Evolutionary conservation across 2,113 vertebrate species (phyloP), one percentile per base, ranked within the genome.

Genomic region (Hyperopisus bebe): DNA sequence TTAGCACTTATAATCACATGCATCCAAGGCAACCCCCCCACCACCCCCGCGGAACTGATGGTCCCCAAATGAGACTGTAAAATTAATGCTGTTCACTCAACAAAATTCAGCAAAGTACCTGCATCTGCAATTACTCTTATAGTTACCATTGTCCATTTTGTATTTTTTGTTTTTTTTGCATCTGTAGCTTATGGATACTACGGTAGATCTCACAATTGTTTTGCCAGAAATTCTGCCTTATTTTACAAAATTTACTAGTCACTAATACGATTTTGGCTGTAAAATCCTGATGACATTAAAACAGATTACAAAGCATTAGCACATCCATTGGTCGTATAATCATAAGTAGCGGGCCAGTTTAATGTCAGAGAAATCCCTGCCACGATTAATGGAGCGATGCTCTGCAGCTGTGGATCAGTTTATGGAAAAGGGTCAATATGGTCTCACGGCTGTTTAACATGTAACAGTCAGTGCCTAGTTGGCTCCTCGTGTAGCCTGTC

Each of bases 281-380:
- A 35, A 35, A 87, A 19, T 53, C n/a, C 50, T 39, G 48, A 51
- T 53, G 83, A 85, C 83, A 85, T 85, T 46, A 85, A 85, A 85
- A 85, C 44, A 85, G 83, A 85, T 85, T 85, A 85, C 84, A 86
- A 50, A 27, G 24, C 84, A 39, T 87, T 53, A 51, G 31, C 85
- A 53, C 50, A 35, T 53, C 50, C 31, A 13, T 55, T 27, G 24
- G 10, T 87, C 13, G 48, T 87, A 53, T 87, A 87, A 53, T 87
- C 50, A 35, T 19, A 39, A 87, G 85, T 35, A 86, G 21, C 5
- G 17, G 47, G n/a, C 47, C 85, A 87, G 27, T 87, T 55, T 87
- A 87, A 87, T 53, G 85, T 35, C 31, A 39, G 31, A 35, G 85
- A 87, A 87, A 55, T 87, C 11, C 27, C 13, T 9, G 15, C 48